Percentiles rank a stretch among this genome's conserved stretches.
Conservation (phyloP, 2,888 invertebrate species). For the Cerastis leucographa region DNA sequence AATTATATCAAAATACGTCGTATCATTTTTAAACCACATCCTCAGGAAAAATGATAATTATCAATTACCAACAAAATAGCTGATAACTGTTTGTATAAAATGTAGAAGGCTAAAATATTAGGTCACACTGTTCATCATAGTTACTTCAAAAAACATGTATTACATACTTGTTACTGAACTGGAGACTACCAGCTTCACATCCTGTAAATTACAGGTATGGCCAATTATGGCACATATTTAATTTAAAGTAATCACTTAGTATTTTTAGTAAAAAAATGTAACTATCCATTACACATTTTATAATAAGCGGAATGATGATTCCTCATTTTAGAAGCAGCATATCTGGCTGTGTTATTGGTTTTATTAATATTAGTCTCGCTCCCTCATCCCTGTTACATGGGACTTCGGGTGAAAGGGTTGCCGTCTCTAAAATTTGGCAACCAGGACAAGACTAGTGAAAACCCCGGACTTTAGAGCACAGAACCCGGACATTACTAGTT, state of each 20-base stretch:
- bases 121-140: slow-evolving; percentile 7
- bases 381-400: too few species aligned
- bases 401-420: too few species aligned
- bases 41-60: slow-evolving; percentile 47
- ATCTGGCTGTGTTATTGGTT: not conserved
- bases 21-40: slow-evolving; percentile 65
- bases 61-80: not conserved
- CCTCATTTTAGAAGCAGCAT: not conserved
- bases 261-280: not conserved
- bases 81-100: slow-evolving; percentile 44
- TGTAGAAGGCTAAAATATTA: not conserved
- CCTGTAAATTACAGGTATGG: slow-evolving; percentile 85
- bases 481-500: too few species aligned
- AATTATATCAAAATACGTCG: not conserved
- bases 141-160: slow-evolving; percentile 74
- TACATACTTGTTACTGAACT: slow-evolving; percentile 84
- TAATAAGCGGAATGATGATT: not conserved
- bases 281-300: not conserved
- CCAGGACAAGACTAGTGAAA: too few species aligned
- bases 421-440: too few species aligned
- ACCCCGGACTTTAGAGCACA: too few species aligned
- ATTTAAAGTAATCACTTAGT: not conserved
- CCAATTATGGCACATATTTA: slow-evolving; percentile 73
- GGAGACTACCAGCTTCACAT: slow-evolving; percentile 80
- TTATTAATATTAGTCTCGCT: not conserved